Percentiles rank a stretch among this genome's conserved stretches.
Evolutionary conservation across 2,797 vertebrate species (phyloP).

Genomic region (Typhlichthys subterraneus): DNA sequence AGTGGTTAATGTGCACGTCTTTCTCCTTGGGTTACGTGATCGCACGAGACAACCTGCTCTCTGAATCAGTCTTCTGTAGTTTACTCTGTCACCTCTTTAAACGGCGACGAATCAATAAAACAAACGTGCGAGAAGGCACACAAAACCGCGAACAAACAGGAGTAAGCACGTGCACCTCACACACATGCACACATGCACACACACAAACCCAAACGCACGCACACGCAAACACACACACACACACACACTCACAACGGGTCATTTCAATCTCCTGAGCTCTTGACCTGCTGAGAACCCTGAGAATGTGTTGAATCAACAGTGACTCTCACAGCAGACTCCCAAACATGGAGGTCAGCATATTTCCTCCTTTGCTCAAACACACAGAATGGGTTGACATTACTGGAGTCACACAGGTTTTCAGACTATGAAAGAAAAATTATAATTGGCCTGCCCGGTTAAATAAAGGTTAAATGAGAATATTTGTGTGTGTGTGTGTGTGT

Average conservation of each 20-base stretch:
- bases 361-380: slow-evolving; percentile 24
- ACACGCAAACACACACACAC: background rate
- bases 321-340: slow-evolving; percentile 18
- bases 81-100: slow-evolving; percentile 62
- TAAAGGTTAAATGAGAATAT: background rate
- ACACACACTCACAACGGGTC: background rate
- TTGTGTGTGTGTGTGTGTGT: background rate
- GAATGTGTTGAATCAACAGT: slow-evolving; percentile 53
- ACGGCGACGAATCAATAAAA: slow-evolving; percentile 44
- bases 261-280: slow-evolving; percentile 48
- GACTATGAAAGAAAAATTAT: background rate
- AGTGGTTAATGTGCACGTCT: slow-evolving; percentile 18
- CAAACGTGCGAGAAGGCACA: slow-evolving; percentile 34
- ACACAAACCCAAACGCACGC: background rate
- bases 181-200: background rate
- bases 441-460: background rate
- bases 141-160: slow-evolving; percentile 25
- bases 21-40: slow-evolving; percentile 39
- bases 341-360: slow-evolving; percentile 38
- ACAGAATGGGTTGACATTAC: slow-evolving; percentile 14
- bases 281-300: slow-evolving; percentile 44
- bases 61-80: slow-evolving; percentile 48
- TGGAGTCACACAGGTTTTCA: background rate
- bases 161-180: slow-evolving; percentile 13
- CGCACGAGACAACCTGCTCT: slow-evolving; percentile 35